These are phyloP conservation scores for Thymelicus acteon DNA, from an alignment of 2,888 invertebrate genomes.

Conservation along the genomic window DNA sequence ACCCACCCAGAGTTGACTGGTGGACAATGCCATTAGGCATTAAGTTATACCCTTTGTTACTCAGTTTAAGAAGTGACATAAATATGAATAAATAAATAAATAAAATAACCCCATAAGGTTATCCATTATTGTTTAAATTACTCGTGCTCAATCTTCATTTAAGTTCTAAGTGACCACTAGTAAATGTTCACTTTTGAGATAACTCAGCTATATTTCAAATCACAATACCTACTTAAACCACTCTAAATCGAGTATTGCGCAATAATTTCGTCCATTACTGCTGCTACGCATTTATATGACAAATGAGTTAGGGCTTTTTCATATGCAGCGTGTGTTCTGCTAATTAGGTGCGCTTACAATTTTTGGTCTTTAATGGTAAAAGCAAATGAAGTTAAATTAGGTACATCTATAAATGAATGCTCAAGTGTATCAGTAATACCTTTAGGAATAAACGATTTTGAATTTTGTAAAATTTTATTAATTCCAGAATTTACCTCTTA, in stretches of 20 bases:
- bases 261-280: constrained; percentile 42
- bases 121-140: not conserved
- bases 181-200: constrained; percentile 13
- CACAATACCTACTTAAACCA: constrained; percentile 30
- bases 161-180: not conserved
- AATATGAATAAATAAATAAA: too few relatives aligned
- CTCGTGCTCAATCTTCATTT: not conserved
- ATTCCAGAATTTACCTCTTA: too few relatives aligned
- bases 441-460: too few relatives aligned
- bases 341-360: not conserved
- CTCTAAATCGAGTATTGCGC: constrained; percentile 42
- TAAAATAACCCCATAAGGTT: not conserved
- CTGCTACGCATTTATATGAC: constrained; percentile 28
- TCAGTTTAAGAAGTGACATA: too few relatives aligned
- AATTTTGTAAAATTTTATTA: too few relatives aligned
- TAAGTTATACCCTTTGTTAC: too few relatives aligned
- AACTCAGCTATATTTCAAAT: constrained; percentile 29
- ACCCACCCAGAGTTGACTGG: too few relatives aligned
- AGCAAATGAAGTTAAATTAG: too few relatives aligned
- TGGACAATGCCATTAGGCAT: too few relatives aligned
- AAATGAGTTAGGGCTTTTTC: constrained; percentile 29
- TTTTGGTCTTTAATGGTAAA: too few relatives aligned
- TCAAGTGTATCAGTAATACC: too few relatives aligned
- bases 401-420: too few relatives aligned
- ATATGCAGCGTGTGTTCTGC: not conserved